phyloP scores from a whole-genome alignment of 1,140 invertebrate genomes.

The Aleiodes sp. region DNA sequence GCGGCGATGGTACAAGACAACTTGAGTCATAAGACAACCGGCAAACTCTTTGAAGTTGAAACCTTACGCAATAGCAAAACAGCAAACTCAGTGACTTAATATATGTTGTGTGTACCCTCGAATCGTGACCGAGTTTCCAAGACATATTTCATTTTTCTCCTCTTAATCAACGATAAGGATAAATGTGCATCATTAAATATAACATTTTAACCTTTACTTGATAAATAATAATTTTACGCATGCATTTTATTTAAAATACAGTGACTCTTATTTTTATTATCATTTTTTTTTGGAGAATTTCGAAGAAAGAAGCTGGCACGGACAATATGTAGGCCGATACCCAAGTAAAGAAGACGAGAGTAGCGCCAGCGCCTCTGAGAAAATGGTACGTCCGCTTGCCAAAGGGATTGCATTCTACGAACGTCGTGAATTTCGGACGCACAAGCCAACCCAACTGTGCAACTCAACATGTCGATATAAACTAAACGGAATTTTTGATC shows the following conservation, averaged over 20 bases:
- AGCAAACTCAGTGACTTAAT: constrained; percentile 5
- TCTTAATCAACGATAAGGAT: background rate
- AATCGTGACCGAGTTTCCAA: constrained; percentile 13
- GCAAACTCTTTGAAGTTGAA: constrained; percentile 3
- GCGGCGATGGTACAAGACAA: background rate
- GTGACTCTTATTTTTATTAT: no score
- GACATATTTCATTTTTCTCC: constrained; percentile 7
- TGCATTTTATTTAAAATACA: no score
- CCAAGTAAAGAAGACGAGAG: background rate
- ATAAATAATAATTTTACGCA: no score
- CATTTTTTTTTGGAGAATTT: background rate
- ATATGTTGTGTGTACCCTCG: constrained; percentile 10
- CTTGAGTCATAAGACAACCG: background rate
- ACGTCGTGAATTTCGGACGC: constrained; percentile 31
- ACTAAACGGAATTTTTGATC: constrained; percentile 8
- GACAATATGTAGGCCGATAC: constrained; percentile 46
- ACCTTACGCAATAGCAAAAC: constrained; percentile 1
- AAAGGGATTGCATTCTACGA: constrained; percentile 55
- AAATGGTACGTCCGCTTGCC: constrained; percentile 43
- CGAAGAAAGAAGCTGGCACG: constrained; percentile 42
- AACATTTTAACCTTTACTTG: background rate
- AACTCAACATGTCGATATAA: constrained; percentile 6
- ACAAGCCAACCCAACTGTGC: background rate
- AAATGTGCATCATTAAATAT: background rate
- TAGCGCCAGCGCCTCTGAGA: constrained; percentile 53